Base-by-base conservation (phyloP, 2,113 vertebrate species). In the Lepisosteus oculatus region DNA sequence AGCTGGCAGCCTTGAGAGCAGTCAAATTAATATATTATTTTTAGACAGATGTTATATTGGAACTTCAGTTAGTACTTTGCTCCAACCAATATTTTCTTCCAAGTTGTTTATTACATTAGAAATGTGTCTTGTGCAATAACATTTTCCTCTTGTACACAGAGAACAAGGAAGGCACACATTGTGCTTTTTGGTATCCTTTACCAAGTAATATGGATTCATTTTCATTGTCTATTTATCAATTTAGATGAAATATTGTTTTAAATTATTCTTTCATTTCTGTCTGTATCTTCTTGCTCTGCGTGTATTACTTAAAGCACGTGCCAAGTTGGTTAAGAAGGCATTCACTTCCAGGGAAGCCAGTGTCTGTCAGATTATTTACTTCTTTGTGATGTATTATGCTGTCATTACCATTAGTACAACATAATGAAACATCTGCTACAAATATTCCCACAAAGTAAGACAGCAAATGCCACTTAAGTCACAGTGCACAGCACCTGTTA, bases 351-450 rank as follows among this genome's bases (percentile, higher is more conserved):
- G 66, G 9, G 47, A 54, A 55, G 66, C 44, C 51, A 67, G 54
- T 17, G 44, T 54, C n/a, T 67, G 65, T 68, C 68, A 70, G 54
- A 29, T 69, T 69, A 69, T 69, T 56, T 63, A 69, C 67, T 68
- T 57, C 62, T 73, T 54, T 70, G 42, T 70, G 68, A 45, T 74
- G 70, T 61, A 65, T 67, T 71, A 47, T 45, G 47, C 54, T 55
- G 62, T 73, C 76, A 80, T 81, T 75, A 73, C 67, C 76, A 77
- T 81, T 74, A 79, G 67, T 6, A 65, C 75, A 73, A 76, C 74
- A 76, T 70, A 79, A 83, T 81, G 78, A 81, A 86, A 78, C 78
- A 83, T 74, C 74, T 79, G 81, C 72, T 68, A 64, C 44, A 29
- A 44, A 76, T 77, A 76, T 79, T 84, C 55, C 76, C 80, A 77